Evolutionary conservation across 2,797 vertebrate species (phyloP), one percentile per base, ranked within the genome.

Genomic region (Dallia pectoralis): DNA sequence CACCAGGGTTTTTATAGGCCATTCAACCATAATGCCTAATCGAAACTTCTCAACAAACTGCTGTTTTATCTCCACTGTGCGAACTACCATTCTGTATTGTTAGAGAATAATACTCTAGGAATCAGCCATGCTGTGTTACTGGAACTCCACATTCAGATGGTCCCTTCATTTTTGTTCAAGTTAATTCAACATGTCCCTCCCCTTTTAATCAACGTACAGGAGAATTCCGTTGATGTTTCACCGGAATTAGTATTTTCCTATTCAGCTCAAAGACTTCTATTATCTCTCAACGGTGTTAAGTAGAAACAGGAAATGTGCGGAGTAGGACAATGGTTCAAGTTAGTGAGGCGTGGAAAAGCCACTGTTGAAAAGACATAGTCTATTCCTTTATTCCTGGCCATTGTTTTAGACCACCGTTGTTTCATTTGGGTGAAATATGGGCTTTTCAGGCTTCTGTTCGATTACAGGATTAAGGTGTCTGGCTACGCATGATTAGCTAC

Each of bases 151-250:
- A 64, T 64, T 32, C 62, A 64, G 27, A 33, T 9, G 30, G 14
- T 15, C 62, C 29, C 30, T 16, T 29, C 32, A 3, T 61, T 61
- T 33, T 64, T 33, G 5, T 64, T 32, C 29, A 16, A 33, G 62
- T 64, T 32, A 15, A 64, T 64, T 64, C 32, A 32, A 64, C 62
- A 32, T 18, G 29, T 64, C 62, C 29, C 62, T 64, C 62, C 61
- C 61, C 15, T 16, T 19, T 18, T 30, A 16, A 59, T 22, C 53
- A 59, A 30, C 27, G 16, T 64, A 30, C 27, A 16, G 30, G 27
- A 64, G 29, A 64, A 33, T 18, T 32, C 2, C 62, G 16, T 64
- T 64, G 62, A 64, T 64, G 62, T 64, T 64, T 15, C 62, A 64
- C 62, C 29, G 30, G 62, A 33, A 64, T 64, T 18, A 64, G 62